A percentile compares a stretch with the other conserved stretches of the same genome.
These are phyloP conservation scores for Desoria tigrina DNA, from an alignment of 2,888 invertebrate species.

Conservation along the genomic window DNA sequence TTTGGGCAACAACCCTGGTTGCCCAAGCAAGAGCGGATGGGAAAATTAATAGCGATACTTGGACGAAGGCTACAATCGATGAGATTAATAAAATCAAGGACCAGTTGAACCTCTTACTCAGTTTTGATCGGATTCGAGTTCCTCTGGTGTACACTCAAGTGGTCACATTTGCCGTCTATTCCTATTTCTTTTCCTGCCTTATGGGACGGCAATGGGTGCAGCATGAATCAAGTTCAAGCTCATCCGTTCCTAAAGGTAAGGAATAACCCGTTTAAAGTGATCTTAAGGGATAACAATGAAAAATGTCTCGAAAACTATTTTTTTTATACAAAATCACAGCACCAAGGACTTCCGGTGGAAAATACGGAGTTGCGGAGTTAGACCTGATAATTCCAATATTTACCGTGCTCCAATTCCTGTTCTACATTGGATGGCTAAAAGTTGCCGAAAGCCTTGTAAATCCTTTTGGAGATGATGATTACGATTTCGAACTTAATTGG, in stretches of 20 bases:
- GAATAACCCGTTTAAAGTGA: neutral
- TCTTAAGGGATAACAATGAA: neutral
- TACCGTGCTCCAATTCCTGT: slow-evolving; percentile 13
- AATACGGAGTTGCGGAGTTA: slow-evolving; percentile 11
- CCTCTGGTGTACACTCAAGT: slow-evolving; percentile 59
- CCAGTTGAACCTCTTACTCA: slow-evolving; percentile 54
- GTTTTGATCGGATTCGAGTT: slow-evolving; percentile 56
- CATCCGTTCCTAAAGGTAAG: no score
- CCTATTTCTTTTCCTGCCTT: slow-evolving; percentile 59
- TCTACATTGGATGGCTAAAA: slow-evolving; percentile 78
- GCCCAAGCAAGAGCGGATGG: slow-evolving; percentile 54
- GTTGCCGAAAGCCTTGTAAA: slow-evolving; percentile 87
- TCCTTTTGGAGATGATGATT: slow-evolving; percentile 87
- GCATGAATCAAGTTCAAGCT: neutral
- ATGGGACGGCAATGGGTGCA: slow-evolving; percentile 58
- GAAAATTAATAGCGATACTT: slow-evolving; percentile 56
- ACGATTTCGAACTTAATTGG: slow-evolving; percentile 73
- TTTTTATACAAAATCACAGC: no score
- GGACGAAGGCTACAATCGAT: slow-evolving; percentile 58
- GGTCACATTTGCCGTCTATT: slow-evolving; percentile 60
- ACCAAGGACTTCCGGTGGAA: slow-evolving; percentile 1
- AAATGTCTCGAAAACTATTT: neutral
- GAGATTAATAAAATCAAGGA: slow-evolving; percentile 57
- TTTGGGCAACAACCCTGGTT: slow-evolving; percentile 56
- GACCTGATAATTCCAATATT: slow-evolving; percentile 9